Base-by-base conservation (phyloP, 2,888 invertebrate genomes). In the Eupelmus urozonus region DNA sequence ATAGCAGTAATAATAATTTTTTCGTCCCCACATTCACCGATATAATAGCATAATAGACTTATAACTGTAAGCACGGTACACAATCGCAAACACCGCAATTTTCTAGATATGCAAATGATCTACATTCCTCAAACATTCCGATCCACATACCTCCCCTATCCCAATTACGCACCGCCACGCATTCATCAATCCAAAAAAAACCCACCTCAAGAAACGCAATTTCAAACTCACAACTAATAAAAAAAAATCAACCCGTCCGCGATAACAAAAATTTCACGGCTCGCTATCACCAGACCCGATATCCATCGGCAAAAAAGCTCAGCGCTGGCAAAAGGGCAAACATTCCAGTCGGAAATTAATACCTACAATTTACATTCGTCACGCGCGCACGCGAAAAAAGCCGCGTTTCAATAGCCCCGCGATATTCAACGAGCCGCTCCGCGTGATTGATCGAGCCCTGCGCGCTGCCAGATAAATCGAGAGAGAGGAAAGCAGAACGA, bases 381-480 rank as follows among this genome's bases (percentile, higher is more conserved):
- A 34, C 34, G 16, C n/a, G 42, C 9, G 3, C 34, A 9, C 3
- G 9, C 40, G 1, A 34, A 27, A 34, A 4, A 53, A 66, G 16
- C 18, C n/a, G 25, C 11, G 9, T 34, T 42, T 67, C 23, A 49
- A 49, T 34, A 23, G n/a, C n/a, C 16, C 25, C 9, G 1, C 2
- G 4, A 18, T 16, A 27, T 53, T 57, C 16, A 45, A 13, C 16
- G 34, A 7, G 2, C 16, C 13, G 45, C 16, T 13, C 45, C 2
- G 7, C 45, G 9, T 78, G 73, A 78, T 78, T 69, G 63, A 78
- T 78, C 49, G 69, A 60, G 57, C 23, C n/a, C 34, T 45, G 13
- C 16, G 59, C n/a, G 25, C 25, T 34, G 25, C 16, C 9, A 34
- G 20, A n/a, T 45, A 59, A 59, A 71, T 25, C 25, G 49, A 34